A percentile compares a stretch with the other conserved stretches of the same genome.
phyloP scores from a whole-genome alignment of 2,113 vertebrate genomes.

The Nibea coibor region DNA sequence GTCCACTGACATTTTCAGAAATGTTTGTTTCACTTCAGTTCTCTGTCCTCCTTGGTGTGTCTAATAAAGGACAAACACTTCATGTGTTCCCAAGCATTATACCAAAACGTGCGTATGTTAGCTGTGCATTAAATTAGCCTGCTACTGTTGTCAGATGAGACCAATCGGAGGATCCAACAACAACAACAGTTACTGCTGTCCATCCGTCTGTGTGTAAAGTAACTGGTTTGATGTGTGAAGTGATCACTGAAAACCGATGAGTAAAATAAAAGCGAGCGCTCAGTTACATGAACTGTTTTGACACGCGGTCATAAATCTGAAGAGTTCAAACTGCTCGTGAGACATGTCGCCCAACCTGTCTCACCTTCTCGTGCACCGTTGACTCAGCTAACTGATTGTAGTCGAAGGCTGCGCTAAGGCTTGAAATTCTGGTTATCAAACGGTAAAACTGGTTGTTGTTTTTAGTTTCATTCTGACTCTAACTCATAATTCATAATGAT shows the following conservation, averaged over 20 bases:
- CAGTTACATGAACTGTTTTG: background rate
- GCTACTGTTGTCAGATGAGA: constrained; percentile 44
- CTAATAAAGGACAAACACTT: background rate
- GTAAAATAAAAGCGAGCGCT: background rate
- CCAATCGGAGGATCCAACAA: constrained; percentile 16
- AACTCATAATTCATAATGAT: background rate
- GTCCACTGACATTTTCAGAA: background rate
- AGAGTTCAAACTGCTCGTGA: constrained; percentile 15
- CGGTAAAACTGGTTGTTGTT: constrained; percentile 18
- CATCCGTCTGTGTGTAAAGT: constrained; percentile 22
- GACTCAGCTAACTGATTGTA: constrained; percentile 29
- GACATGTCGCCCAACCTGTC: constrained; percentile 63
- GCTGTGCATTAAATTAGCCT: constrained; percentile 35
- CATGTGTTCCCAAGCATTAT: background rate
- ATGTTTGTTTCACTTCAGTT: background rate
- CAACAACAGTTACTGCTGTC: background rate
- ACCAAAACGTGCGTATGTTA: background rate
- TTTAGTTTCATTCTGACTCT: background rate
- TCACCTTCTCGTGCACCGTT: constrained; percentile 18
- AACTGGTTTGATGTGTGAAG: constrained; percentile 16
- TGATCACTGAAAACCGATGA: background rate
- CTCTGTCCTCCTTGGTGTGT: background rate
- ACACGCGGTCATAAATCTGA: background rate
- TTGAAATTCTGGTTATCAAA: constrained; percentile 71
- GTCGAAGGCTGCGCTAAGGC: constrained; percentile 16